Evolutionary conservation across 2,888 invertebrate genomes (phyloP).

Genomic region (Xestia ashworthii): DNA sequence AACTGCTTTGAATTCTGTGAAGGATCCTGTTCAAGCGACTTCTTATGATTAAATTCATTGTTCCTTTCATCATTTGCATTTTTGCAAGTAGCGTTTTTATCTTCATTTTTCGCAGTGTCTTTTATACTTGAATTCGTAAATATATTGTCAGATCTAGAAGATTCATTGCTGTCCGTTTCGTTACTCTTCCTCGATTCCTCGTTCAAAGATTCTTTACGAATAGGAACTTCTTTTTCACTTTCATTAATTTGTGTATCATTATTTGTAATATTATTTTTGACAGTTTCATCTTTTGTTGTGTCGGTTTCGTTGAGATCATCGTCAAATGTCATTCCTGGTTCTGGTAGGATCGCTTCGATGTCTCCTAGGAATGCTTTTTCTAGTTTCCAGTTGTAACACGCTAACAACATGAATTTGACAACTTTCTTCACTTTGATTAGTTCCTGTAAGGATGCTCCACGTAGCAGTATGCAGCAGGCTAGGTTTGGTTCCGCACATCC

Average conservation of each 20-base stretch:
- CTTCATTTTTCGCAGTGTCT: constrained; percentile 47
- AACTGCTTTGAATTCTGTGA: constrained; percentile 75
- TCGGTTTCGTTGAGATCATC: constrained; percentile 75
- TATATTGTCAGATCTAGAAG: constrained; percentile 67
- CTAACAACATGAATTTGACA: constrained; percentile 94
- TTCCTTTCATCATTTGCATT: constrained; percentile 55
- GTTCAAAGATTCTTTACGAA: constrained; percentile 40
- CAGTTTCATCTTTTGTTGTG: constrained; percentile 37
- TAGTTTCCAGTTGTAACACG: constrained; percentile 97
- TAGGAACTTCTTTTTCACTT: constrained; percentile 16
- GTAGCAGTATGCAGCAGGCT: constrained; percentile 96
- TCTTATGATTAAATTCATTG: constrained; percentile 38
- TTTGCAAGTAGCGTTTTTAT: constrained; percentile 13
- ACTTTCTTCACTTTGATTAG: constrained; percentile 96
- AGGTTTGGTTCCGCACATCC: constrained; percentile 96
- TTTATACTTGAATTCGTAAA: constrained; percentile 55
- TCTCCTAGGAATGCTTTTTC: constrained; percentile 98
- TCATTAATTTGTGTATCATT: constrained; percentile 39
- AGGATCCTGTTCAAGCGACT: constrained; percentile 71
- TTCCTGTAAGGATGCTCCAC: constrained; percentile 94
- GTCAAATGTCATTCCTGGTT: constrained; percentile 84
- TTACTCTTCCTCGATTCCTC: constrained; percentile 60
- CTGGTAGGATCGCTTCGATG: constrained; percentile 91
- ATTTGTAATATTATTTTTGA: constrained; percentile 39
- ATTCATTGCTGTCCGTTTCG: constrained; percentile 66